Evolutionary conservation across 2,888 invertebrate genomes (phyloP).

Genomic region (Atherix ibis): DNA sequence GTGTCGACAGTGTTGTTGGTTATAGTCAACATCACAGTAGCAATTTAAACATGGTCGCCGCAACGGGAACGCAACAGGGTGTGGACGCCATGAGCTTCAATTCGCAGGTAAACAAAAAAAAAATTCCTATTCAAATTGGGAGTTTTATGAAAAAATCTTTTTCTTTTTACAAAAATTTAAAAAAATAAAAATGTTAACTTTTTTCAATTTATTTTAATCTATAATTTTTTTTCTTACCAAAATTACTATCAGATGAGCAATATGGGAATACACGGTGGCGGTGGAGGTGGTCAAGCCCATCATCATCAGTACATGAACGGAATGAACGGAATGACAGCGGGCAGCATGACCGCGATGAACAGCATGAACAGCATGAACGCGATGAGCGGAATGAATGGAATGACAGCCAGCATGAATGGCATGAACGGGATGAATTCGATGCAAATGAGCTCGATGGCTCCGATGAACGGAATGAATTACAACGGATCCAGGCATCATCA

Average conservation of each 20-base stretch:
- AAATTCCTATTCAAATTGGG: background rate
- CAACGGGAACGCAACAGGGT: constrained; percentile 26
- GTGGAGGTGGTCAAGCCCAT: constrained; percentile 17
- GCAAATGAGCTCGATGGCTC: constrained; percentile 21
- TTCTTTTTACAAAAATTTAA: too few species aligned
- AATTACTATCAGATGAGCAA: constrained; percentile 24
- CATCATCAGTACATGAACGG: constrained; percentile 26
- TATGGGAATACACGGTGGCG: constrained; percentile 15
- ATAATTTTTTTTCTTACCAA: constrained; percentile 5
- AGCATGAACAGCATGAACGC: constrained; percentile 12
- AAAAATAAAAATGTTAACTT: too few species aligned
- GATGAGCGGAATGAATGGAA: constrained; percentile 21
- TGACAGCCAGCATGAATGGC: too few species aligned
- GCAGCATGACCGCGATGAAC: constrained; percentile 14
- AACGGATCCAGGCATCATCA: constrained; percentile 30
- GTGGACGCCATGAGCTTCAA: constrained; percentile 32
- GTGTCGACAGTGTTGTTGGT: background rate
- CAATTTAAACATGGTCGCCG: constrained; percentile 25
- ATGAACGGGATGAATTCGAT: constrained; percentile 29
- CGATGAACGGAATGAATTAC: constrained; percentile 27
- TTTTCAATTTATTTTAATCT: too few species aligned
- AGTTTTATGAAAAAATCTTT: too few species aligned
- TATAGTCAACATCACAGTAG: constrained; percentile 5
- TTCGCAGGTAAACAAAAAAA: constrained; percentile 26
- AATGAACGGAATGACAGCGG: constrained; percentile 13